Percentiles rank a stretch among this genome's conserved stretches.
These are phyloP conservation scores for Melitaea athalia DNA, from an alignment of 2,888 invertebrate genomes.

Conservation along the genomic window DNA sequence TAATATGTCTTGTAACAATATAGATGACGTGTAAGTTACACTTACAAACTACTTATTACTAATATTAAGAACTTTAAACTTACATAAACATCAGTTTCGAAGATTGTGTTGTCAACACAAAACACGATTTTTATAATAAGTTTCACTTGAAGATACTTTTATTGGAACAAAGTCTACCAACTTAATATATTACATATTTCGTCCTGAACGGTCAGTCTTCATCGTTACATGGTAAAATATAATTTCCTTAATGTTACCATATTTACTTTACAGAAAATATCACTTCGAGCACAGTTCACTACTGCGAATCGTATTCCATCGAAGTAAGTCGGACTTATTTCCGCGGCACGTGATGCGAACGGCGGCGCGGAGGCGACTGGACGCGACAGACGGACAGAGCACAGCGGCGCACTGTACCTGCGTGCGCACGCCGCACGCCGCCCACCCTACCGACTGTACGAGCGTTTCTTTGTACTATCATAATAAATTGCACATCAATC, in stretches of 20 bases:
- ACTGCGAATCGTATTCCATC: slow-evolving; percentile 6
- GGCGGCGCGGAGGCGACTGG: background rate
- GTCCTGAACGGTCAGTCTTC: background rate
- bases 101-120: background rate
- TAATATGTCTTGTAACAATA: too few relatives aligned
- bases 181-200: background rate
- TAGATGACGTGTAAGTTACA: too few relatives aligned
- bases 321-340: background rate
- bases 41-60: background rate
- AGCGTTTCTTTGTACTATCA: slow-evolving; percentile 20
- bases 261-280: background rate
- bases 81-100: background rate
- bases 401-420: slow-evolving; percentile 9
- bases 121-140: slow-evolving; percentile 1
- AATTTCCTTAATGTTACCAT: background rate
- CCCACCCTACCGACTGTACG: slow-evolving; percentile 11
- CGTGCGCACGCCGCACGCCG: slow-evolving; percentile 27
- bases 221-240: background rate
- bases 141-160: slow-evolving; percentile 9
- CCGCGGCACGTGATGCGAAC: background rate
- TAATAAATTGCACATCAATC: slow-evolving; percentile 30
- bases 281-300: slow-evolving; percentile 14
- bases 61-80: background rate
- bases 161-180: background rate
- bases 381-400: slow-evolving; percentile 1